Evolutionary conservation across 2,797 vertebrate species (phyloP).

Genomic region (Pogonophryne albipinna): DNA sequence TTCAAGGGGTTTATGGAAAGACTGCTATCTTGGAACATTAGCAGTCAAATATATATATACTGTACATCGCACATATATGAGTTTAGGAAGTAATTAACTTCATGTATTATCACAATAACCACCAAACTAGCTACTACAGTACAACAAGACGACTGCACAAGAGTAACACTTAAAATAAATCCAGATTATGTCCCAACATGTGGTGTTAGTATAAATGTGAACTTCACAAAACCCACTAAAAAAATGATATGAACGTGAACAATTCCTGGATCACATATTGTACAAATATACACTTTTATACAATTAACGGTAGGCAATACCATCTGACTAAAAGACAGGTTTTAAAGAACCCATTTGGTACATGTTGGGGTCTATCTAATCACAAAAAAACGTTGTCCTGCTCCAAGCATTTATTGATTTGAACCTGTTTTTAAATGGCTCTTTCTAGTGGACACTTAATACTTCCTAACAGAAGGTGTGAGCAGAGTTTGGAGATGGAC

Average conservation of each 20-base stretch:
- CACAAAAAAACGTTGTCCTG: background rate
- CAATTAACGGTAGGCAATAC: background rate
- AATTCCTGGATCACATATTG: background rate
- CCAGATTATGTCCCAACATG: too few species aligned
- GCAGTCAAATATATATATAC: too few species aligned
- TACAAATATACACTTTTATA: background rate
- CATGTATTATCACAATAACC: too few species aligned
- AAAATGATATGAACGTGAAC: background rate
- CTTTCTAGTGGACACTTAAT: background rate
- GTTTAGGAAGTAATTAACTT: too few species aligned
- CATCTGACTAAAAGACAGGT: background rate
- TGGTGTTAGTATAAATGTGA: too few species aligned
- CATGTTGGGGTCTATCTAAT: background rate
- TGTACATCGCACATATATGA: too few species aligned
- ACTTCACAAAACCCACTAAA: too few species aligned
- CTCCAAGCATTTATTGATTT: background rate
- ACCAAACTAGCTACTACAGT: too few species aligned
- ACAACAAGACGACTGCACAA: too few species aligned
- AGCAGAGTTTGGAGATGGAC: background rate
- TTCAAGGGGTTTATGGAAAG: too few species aligned
- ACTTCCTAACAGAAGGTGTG: constrained; percentile 4
- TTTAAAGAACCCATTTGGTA: background rate
- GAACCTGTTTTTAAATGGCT: background rate
- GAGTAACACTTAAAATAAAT: too few species aligned
- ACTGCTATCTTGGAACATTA: too few species aligned